A percentile compares a stretch with the other conserved stretches of the same genome.
phyloP scores from a whole-genome alignment of 2,888 invertebrate species.

The Melinaea menophilus region DNA sequence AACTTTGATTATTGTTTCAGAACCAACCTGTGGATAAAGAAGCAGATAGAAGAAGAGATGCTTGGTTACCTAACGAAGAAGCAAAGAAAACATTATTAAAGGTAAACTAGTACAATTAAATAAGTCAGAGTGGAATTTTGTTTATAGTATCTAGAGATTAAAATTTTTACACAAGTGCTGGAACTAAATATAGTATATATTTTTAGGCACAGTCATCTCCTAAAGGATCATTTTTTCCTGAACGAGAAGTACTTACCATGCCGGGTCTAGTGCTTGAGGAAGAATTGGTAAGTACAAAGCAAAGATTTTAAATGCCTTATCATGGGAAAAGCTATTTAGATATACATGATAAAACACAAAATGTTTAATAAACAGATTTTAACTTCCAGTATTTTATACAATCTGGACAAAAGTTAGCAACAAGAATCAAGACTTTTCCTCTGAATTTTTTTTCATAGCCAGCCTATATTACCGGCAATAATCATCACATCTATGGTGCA shows the following conservation, averaged over 20 bases:
- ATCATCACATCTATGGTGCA: too few relatives aligned
- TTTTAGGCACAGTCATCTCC: constrained; percentile 78
- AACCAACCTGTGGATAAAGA: constrained; percentile 74
- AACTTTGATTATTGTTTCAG: constrained; percentile 36
- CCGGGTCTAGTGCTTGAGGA: constrained; percentile 89
- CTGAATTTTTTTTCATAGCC: too few relatives aligned
- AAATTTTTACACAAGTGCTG: too few relatives aligned
- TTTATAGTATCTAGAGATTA: too few relatives aligned
- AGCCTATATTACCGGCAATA: too few relatives aligned
- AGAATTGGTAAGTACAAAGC: constrained; percentile 81
- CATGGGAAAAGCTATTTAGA: too few relatives aligned
- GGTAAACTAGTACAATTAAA: constrained; percentile 39
- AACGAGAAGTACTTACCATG: constrained; percentile 87
- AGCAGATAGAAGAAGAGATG: constrained; percentile 80
- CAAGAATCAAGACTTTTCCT: too few relatives aligned
- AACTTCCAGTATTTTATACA: too few relatives aligned
- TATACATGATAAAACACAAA: too few relatives aligned
- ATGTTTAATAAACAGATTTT: too few relatives aligned
- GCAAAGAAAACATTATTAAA: constrained; percentile 83
- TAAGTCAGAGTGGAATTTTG: background rate
- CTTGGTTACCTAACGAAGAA: constrained; percentile 89
- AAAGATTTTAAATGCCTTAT: background rate
- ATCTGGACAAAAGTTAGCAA: too few relatives aligned
- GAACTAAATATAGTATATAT: constrained; percentile 9
- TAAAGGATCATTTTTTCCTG: constrained; percentile 83